Conservation (phyloP, 2,797 vertebrate species). For the Chanos chanos region DNA sequence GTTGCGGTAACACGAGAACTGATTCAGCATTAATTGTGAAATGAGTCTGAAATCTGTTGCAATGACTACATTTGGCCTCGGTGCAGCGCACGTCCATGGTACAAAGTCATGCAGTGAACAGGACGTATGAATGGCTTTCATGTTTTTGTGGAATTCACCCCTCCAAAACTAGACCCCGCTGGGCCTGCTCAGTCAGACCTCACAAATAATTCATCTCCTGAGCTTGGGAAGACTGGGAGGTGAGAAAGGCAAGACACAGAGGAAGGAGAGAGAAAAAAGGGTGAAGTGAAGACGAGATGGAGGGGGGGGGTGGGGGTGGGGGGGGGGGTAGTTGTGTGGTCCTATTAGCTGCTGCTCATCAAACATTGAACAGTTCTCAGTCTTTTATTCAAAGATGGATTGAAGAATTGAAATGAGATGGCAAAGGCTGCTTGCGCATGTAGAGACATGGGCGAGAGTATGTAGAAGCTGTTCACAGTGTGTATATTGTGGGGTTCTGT, state of each 20-base stretch:
- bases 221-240: slow-evolving; percentile 24
- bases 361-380: slow-evolving; percentile 47
- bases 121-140: slow-evolving; percentile 14
- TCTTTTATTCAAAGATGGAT: slow-evolving; percentile 28
- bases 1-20: no score
- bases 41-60: no score
- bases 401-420: no score
- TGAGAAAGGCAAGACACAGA: slow-evolving; percentile 24
- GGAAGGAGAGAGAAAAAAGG: slow-evolving; percentile 30
- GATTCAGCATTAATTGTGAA: no score
- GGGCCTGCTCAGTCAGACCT: slow-evolving; percentile 25
- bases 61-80: no score
- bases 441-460: no score
- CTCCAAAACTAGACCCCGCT: slow-evolving; percentile 5
- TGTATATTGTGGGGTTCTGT: no score
- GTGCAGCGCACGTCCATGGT: no score
- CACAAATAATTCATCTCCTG: slow-evolving; percentile 49
- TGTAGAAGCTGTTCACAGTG: no score
- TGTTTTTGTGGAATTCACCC: slow-evolving; percentile 18
- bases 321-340: slow-evolving; percentile 15
- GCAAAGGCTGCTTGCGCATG: no score
- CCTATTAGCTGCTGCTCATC: slow-evolving; percentile 49
- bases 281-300: slow-evolving; percentile 22
- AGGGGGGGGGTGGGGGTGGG: slow-evolving; percentile 16
- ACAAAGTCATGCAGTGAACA: slow-evolving; percentile 1